These are phyloP conservation scores for Herminia tarsipennalis DNA, from an alignment of 2,888 invertebrate genomes.

Conservation along the genomic window DNA sequence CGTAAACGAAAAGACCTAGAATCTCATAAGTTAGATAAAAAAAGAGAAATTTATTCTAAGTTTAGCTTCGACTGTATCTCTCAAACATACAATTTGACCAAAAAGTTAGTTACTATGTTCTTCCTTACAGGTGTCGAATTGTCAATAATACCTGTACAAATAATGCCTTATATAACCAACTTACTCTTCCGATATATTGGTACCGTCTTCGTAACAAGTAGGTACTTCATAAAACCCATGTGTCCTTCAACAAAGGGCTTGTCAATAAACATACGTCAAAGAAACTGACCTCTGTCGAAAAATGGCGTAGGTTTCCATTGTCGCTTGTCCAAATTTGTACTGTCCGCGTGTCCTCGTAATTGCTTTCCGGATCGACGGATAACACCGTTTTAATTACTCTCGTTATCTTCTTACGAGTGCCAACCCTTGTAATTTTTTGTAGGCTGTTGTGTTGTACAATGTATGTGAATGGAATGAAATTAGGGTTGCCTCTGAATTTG, in stretches of 20 bases:
- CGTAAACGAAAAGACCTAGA: too few relatives aligned
- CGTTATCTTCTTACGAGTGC: slow-evolving; percentile 10
- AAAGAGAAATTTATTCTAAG: too few relatives aligned
- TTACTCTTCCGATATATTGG: too few relatives aligned
- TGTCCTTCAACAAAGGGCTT: slow-evolving; percentile 13
- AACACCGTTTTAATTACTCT: slow-evolving; percentile 29
- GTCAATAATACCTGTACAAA: too few relatives aligned
- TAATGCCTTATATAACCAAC: too few relatives aligned
- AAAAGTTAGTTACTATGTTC: too few relatives aligned
- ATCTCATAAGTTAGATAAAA: too few relatives aligned
- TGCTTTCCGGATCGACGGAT: slow-evolving; percentile 30
- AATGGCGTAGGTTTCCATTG: slow-evolving; percentile 24
- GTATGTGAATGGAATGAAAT: slow-evolving; percentile 4
- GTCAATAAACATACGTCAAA: slow-evolving; percentile 37
- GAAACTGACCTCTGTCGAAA: slow-evolving; percentile 32
- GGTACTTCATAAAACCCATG: too few relatives aligned
- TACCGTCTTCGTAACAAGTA: too few relatives aligned
- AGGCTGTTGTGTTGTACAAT: neutral
- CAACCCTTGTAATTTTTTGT: slow-evolving; percentile 11
- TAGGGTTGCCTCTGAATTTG: neutral
- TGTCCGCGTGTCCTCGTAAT: slow-evolving; percentile 30
- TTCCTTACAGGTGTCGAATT: too few relatives aligned
- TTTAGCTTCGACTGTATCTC: too few relatives aligned
- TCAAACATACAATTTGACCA: too few relatives aligned
- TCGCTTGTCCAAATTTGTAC: slow-evolving; percentile 35